Evolutionary conservation across 2,888 invertebrate genomes (phyloP).

Genomic region (Thymelicus acteon): DNA sequence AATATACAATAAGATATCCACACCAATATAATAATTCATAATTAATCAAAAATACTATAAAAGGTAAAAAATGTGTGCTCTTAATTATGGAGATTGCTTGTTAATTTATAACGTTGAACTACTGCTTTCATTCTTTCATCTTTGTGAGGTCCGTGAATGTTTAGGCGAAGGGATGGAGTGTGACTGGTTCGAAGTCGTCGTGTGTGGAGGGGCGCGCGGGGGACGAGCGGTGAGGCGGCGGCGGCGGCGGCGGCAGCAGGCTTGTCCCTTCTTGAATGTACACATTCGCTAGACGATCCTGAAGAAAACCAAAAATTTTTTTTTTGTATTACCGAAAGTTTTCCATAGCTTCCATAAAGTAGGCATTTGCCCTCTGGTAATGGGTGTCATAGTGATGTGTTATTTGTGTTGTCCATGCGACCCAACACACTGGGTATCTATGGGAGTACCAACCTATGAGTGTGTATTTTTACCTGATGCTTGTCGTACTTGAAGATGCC

Average conservation of each 20-base stretch:
- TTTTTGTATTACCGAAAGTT: too few species aligned
- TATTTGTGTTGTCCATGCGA: too few species aligned
- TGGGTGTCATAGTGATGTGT: too few species aligned
- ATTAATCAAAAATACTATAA: conserved; percentile 2
- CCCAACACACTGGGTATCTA: too few species aligned
- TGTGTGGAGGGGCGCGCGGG: conserved; percentile 82
- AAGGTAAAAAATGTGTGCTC: not conserved
- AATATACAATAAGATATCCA: not conserved
- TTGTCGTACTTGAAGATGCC: conserved; percentile 92
- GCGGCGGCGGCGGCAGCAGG: conserved; percentile 87
- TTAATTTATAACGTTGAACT: not conserved
- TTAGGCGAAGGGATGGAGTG: conserved; percentile 80
- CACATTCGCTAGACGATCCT: conserved; percentile 86
- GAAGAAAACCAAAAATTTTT: conserved; percentile 17
- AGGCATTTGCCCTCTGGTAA: too few species aligned
- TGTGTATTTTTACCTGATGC: conserved; percentile 82
- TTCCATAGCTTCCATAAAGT: too few species aligned
- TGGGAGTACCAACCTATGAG: too few species aligned
- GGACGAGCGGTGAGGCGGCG: conserved; percentile 79
- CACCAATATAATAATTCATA: not conserved
- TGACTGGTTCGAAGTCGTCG: conserved; percentile 86
- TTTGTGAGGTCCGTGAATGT: not conserved
- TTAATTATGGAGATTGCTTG: not conserved
- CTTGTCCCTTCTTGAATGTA: conserved; percentile 89
- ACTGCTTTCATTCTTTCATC: conserved; percentile 3